Base-by-base conservation (phyloP, 2,888 invertebrate genomes). In the Physocephala rufipes region DNA sequence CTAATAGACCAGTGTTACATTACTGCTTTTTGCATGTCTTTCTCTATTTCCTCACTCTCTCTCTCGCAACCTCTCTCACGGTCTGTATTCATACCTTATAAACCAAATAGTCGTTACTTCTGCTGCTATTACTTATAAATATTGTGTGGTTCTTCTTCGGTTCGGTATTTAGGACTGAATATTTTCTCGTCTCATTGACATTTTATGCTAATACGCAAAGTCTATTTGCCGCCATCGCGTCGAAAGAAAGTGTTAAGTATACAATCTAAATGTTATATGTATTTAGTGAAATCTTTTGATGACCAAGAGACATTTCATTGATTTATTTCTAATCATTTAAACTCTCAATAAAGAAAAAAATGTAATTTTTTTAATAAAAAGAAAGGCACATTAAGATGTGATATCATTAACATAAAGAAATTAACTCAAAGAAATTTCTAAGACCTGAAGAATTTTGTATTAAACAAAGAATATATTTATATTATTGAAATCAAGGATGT, bases 141-240 rank as follows among this genome's bases (percentile, higher is more conserved):
- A n/a, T n/a, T n/a, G n/a, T 12, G 36, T 36, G 30, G 30, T 61
- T 13, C 28, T 24, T 55, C 24, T 59, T 59, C n/a, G 2, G 16
- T 49, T 2, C 30, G 47, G 59, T 47, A 67, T 67, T 67, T 67
- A 43, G 67, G 26, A 67, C 67, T 67, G 24, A 28, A 55, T 24
- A 43, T 55, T 55, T 53, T 55, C 55, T 67, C 47, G 55, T 67
- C 59, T 67, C 59, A 36, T 67, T 67, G 67, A 67, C 59, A 67
- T 67, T 59, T 67, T 45, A 47, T 67, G 67, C 58, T 59, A 67
- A 67, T 43, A 24, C 24, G 16, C 58, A 28, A 24, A 26, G 58
- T 67, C 58, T n/a, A 55, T n/a, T 59, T 45, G 67, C 45, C 59
- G 67, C 59, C n/a, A 36, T 36, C 26, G 67, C 67, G 45, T 58